Conservation (phyloP, 2,888 invertebrate genomes). For the Neuroscelio doddi region DNA sequence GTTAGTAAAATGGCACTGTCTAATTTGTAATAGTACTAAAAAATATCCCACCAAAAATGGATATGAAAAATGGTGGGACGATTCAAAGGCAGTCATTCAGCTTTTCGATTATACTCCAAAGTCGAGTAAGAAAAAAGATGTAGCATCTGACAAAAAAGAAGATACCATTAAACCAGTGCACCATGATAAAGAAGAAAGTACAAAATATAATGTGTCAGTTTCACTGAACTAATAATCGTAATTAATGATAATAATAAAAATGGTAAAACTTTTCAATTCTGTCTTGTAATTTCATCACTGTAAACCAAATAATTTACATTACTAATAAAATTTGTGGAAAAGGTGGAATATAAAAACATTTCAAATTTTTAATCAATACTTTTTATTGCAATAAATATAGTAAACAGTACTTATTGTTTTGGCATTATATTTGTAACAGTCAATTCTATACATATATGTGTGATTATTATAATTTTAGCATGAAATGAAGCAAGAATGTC, state of each 20-base stretch:
- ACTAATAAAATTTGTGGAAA: too few species aligned
- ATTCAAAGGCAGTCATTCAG: conserved; percentile 74
- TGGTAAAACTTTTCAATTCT: too few species aligned
- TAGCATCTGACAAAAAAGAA: background rate
- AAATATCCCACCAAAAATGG: conserved; percentile 67
- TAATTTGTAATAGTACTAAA: conserved; percentile 68
- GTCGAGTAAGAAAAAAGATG: background rate
- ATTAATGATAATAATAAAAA: too few species aligned
- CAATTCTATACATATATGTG: conserved; percentile 63
- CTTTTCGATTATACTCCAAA: conserved; percentile 69
- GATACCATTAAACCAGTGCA: conserved; percentile 9
- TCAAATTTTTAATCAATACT: conserved; percentile 57
- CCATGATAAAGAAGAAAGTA: conserved; percentile 11
- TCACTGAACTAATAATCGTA: conserved; percentile 1
- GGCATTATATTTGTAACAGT: conserved; percentile 65
- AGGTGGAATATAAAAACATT: background rate
- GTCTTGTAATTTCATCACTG: too few species aligned
- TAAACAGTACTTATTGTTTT: conserved; percentile 65
- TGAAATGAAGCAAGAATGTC: conserved; percentile 60
- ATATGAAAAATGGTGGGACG: conserved; percentile 75
- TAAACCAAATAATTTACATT: too few species aligned
- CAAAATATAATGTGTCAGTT: conserved; percentile 8
- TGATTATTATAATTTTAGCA: conserved; percentile 60
- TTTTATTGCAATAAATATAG: conserved; percentile 66
- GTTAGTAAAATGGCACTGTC: conserved; percentile 73